Evolutionary conservation across 2,797 vertebrate species (phyloP).

Genomic region (Ataeniobius toweri): DNA sequence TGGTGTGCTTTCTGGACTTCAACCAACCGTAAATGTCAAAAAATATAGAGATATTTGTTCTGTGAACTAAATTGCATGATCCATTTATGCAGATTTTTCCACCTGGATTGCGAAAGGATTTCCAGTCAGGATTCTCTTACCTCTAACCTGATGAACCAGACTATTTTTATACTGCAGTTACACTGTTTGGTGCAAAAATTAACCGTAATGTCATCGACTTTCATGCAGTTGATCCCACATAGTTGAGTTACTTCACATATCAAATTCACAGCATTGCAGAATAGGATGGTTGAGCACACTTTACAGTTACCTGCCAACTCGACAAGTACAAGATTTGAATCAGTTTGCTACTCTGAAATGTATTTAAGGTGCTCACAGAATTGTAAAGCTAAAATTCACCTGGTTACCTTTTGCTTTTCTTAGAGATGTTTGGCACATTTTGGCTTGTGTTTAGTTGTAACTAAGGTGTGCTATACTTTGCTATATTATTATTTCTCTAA

Average conservation of each 20-base stretch:
- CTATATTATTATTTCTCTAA: too few relatives aligned
- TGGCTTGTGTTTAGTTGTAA: too few relatives aligned
- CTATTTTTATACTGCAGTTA: neutral
- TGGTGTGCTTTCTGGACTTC: neutral
- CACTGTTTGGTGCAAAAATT: neutral
- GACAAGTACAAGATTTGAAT: too few relatives aligned
- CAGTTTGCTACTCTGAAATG: too few relatives aligned
- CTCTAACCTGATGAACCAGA: neutral
- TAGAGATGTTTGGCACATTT: too few relatives aligned
- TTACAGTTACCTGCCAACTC: neutral
- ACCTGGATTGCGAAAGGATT: neutral
- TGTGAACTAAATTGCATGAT: neutral
- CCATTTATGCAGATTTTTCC: neutral
- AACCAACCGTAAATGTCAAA: neutral
- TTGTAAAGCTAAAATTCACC: too few relatives aligned
- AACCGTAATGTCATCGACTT: neutral
- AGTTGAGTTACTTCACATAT: neutral
- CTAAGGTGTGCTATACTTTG: too few relatives aligned
- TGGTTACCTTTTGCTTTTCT: too few relatives aligned
- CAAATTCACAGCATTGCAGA: neutral
- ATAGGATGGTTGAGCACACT: neutral
- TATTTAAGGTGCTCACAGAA: too few relatives aligned
- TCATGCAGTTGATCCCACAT: neutral
- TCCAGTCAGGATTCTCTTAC: neutral
- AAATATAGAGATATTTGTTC: too few relatives aligned